A percentile compares a stretch with the other conserved stretches of the same genome.
Evolutionary conservation across 2,797 vertebrate genomes (phyloP).

Genomic region (Lepidocolaptes lacrymiger): DNA sequence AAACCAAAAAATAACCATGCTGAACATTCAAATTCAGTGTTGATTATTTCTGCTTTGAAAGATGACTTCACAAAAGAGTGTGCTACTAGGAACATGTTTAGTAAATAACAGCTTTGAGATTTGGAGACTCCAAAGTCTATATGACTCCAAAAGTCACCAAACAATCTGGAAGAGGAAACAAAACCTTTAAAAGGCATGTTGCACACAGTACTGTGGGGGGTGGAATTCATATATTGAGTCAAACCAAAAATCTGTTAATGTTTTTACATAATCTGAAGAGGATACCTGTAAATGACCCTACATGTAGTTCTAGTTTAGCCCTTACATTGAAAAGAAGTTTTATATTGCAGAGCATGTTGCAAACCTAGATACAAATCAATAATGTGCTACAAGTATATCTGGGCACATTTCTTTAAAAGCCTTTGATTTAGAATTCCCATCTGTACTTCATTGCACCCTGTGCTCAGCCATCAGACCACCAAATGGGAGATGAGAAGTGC

Average conservation of each 20-base stretch:
- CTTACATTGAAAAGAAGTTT: background rate
- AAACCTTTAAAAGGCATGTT: background rate
- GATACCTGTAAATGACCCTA: background rate
- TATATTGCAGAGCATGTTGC: background rate
- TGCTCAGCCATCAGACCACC: background rate
- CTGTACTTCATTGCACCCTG: background rate
- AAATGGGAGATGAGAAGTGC: background rate
- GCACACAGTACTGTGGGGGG: background rate
- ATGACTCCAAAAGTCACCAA: background rate
- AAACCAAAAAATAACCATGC: background rate
- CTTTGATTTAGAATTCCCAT: background rate
- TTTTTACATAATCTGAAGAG: background rate
- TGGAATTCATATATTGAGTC: background rate
- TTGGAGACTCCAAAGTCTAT: background rate
- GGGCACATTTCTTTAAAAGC: background rate
- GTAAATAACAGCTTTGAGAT: background rate
- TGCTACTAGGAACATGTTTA: background rate
- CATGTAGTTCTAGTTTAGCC: background rate
- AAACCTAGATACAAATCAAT: background rate
- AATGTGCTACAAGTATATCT: background rate
- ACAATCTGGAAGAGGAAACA: background rate
- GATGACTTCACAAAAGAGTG: background rate
- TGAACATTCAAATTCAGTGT: background rate
- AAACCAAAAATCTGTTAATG: background rate
- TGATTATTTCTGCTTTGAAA: background rate